A percentile compares a stretch with the other conserved stretches of the same genome.
phyloP scores from a whole-genome alignment of 1,140 invertebrate genomes.

The Drosophila sucinea region DNA sequence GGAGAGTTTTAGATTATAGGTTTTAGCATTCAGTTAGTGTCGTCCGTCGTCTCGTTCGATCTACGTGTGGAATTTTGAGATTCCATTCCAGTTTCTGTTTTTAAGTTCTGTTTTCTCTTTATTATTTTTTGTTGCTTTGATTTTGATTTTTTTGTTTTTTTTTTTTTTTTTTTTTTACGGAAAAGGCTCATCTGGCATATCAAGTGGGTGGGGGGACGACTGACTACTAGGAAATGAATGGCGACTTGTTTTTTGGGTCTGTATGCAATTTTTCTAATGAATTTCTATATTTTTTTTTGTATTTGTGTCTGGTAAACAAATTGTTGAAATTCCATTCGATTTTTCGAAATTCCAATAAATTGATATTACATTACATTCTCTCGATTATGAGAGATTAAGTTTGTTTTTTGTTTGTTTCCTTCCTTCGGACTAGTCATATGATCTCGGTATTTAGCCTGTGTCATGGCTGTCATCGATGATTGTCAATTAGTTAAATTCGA shows the following conservation, averaged over 20 bases:
- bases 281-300: background rate
- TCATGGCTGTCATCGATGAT: background rate
- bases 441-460: background rate
- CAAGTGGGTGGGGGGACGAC: slow-evolving; percentile 12
- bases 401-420: slow-evolving; percentile 19
- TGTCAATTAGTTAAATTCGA: slow-evolving; percentile 7
- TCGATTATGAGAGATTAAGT: too few relatives aligned
- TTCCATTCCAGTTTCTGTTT: slow-evolving; percentile 18
- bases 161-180: background rate
- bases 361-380: slow-evolving; percentile 33
- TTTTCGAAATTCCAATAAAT: slow-evolving; percentile 46
- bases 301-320: slow-evolving; percentile 31
- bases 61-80: slow-evolving; percentile 28
- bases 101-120: too few relatives aligned
- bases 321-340: slow-evolving; percentile 31
- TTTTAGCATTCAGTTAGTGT: slow-evolving; percentile 46
- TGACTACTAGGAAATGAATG: slow-evolving; percentile 74
- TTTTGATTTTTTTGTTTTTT: background rate
- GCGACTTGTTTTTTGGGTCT: slow-evolving; percentile 72
- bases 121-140: background rate
- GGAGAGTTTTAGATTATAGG: slow-evolving; percentile 24
- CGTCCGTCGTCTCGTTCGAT: slow-evolving; percentile 22
- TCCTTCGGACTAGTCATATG: background rate
- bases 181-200: slow-evolving; percentile 14
- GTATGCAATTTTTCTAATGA: slow-evolving; percentile 38